Base-by-base conservation (phyloP, 2,797 vertebrate genomes). In the Pterois miles region DNA sequence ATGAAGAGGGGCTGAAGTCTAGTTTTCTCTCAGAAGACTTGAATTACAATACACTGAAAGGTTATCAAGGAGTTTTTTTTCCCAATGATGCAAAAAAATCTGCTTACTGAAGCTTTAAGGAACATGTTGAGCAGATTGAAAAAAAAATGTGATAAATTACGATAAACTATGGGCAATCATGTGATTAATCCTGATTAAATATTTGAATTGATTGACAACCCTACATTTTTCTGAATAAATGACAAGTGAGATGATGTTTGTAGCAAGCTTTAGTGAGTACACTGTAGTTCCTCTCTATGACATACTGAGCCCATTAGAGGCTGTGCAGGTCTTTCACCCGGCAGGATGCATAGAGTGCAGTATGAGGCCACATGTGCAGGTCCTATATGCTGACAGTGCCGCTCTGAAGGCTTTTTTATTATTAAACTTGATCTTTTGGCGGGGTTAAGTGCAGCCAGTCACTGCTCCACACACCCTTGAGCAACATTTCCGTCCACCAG, bases 401-500 rank as follows among this genome's bases (percentile, higher is more conserved):
- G 20, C 64, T 72, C 33, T 34, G 50, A 43, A 58, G 63, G 68
- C 69, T 56, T 86, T 80, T 86, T 77, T 70, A 67, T 86, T 81
- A 87, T 90, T 81, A 77, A 71, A 75, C 67, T 59, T 74, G 73
- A 82, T 82, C 76, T 81, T 48, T 14, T 23, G 20, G 36, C 67
- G 34, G 76, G 72, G 71, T 59, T 71, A 66, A 83, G 85, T 83
- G 78, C 89, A 48, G 20, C n/a, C 72, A 67, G 66, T 33, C 73
- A 38, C 52, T 3, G 53, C 23, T 71, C 53, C 83, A 65, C 76
- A 75, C 84, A 76, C 56, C 67, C 62, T 65, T 46, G 33, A 67
- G 52, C 68, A 77, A 71, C 71, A 40, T 71, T 58, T 86, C 65
- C 73, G 78, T 74, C 83, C 85, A 82, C 74, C 74, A 65, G 81